phyloP scores from a whole-genome alignment of 1,140 invertebrate species.

The Pseudomyrmex concolor region DNA sequence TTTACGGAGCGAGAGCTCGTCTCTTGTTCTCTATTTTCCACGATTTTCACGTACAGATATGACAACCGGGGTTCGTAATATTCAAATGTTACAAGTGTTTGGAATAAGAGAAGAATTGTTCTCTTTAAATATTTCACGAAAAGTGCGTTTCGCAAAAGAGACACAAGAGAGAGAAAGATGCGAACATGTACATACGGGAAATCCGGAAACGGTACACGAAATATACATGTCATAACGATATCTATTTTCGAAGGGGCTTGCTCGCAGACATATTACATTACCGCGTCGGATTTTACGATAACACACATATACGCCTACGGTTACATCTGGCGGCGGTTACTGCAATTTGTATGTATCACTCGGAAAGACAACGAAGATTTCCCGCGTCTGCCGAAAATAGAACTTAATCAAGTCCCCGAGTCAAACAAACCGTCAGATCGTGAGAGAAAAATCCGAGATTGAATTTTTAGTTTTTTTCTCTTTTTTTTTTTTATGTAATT shows the following conservation, averaged over 20 bases:
- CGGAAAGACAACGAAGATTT: not conserved
- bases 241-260: conserved; percentile 33
- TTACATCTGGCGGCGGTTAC: not conserved
- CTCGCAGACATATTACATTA: conserved; percentile 41
- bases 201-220: conserved; percentile 12
- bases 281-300: conserved; percentile 26
- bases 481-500: too few relatives aligned
- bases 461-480: conserved; percentile 19
- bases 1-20: too few relatives aligned
- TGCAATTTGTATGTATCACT: not conserved
- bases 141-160: not conserved
- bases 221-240: conserved; percentile 43
- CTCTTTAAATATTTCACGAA: too few relatives aligned
- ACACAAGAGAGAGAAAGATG: not conserved
- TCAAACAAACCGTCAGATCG: not conserved
- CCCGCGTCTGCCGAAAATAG: conserved; percentile 2
- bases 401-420: conserved; percentile 13
- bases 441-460: not conserved
- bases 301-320: not conserved
- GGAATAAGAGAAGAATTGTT: too few relatives aligned
- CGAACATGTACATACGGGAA: not conserved
- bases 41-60: too few relatives aligned
- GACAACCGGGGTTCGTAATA: too few relatives aligned
- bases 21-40: too few relatives aligned
- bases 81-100: too few relatives aligned